These are phyloP conservation scores for Phengaris alcon DNA, from an alignment of 2,888 invertebrate genomes.

Conservation along the genomic window DNA sequence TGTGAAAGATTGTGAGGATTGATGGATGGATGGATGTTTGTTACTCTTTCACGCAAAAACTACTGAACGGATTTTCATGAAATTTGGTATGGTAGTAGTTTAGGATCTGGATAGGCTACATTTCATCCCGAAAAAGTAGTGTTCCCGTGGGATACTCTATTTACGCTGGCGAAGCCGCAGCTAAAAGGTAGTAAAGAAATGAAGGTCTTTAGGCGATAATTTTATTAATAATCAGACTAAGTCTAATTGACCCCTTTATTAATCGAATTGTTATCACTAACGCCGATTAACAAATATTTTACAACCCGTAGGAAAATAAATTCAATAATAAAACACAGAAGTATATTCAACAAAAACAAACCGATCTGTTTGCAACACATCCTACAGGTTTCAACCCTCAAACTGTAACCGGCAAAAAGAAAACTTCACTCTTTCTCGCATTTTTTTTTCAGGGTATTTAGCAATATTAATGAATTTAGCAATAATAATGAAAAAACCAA, in stretches of 20 bases:
- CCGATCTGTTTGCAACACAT: background rate
- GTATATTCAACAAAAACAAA: background rate
- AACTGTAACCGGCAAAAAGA: background rate
- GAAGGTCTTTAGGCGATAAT: background rate
- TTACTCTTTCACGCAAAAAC: too few species aligned
- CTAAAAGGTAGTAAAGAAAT: background rate
- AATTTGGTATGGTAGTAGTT: too few species aligned
- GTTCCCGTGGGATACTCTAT: too few species aligned
- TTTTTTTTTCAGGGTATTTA: too few species aligned
- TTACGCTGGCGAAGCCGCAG: too few species aligned
- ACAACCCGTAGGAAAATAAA: background rate
- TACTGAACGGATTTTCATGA: too few species aligned
- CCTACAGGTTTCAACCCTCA: background rate
- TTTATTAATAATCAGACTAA: too few species aligned
- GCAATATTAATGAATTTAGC: background rate
- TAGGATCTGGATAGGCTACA: too few species aligned
- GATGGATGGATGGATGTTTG: too few species aligned
- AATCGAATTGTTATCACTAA: conserved; percentile 3
- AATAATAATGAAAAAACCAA: conserved; percentile 36
- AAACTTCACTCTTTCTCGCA: background rate
- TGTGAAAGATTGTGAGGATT: too few species aligned
- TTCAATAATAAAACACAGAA: background rate
- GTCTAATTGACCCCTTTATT: background rate
- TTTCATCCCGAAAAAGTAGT: too few species aligned
- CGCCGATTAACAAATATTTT: background rate